A percentile compares a stretch with the other conserved stretches of the same genome.
Evolutionary conservation across 2,113 vertebrate genomes (phyloP).

Genomic region (Tragulus kanchil): DNA sequence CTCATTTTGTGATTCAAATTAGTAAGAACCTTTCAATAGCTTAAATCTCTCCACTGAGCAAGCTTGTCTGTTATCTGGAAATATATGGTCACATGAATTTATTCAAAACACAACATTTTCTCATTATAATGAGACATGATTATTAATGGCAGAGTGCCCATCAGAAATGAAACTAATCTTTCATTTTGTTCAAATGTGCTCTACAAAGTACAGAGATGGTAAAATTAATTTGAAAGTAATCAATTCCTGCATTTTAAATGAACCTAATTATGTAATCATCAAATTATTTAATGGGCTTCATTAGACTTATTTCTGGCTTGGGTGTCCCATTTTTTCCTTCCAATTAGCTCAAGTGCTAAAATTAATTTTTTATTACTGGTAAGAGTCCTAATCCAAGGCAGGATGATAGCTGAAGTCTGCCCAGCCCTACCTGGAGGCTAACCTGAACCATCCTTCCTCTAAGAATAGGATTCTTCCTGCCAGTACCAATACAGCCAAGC

Average conservation of each 20-base stretch:
- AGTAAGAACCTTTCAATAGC: conserved; percentile 56
- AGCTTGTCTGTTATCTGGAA: conserved; percentile 65
- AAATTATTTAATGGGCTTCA: conserved; percentile 84
- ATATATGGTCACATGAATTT: conserved; percentile 61
- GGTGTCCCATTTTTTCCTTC: conserved; percentile 82
- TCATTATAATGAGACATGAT: conserved; percentile 73
- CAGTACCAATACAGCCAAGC: neutral
- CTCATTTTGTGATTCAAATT: conserved; percentile 68
- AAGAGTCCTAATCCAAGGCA: conserved; percentile 69
- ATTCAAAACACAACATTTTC: conserved; percentile 73
- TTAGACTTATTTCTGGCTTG: conserved; percentile 81
- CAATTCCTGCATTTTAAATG: conserved; percentile 80
- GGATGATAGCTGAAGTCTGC: conserved; percentile 10
- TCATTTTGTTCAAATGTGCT: conserved; percentile 75
- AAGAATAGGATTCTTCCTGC: neutral
- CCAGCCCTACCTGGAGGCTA: neutral
- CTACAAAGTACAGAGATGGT: conserved; percentile 76
- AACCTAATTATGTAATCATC: conserved; percentile 81
- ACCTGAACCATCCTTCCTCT: neutral
- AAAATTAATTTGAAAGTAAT: conserved; percentile 81
- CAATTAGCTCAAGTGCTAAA: conserved; percentile 84
- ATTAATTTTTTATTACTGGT: conserved; percentile 80
- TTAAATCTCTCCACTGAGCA: conserved; percentile 56
- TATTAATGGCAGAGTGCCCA: conserved; percentile 77
- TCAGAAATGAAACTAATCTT: conserved; percentile 78